Evolutionary conservation across 2,113 vertebrate genomes (phyloP).

Genomic region (Prochilodus magdalenae): DNA sequence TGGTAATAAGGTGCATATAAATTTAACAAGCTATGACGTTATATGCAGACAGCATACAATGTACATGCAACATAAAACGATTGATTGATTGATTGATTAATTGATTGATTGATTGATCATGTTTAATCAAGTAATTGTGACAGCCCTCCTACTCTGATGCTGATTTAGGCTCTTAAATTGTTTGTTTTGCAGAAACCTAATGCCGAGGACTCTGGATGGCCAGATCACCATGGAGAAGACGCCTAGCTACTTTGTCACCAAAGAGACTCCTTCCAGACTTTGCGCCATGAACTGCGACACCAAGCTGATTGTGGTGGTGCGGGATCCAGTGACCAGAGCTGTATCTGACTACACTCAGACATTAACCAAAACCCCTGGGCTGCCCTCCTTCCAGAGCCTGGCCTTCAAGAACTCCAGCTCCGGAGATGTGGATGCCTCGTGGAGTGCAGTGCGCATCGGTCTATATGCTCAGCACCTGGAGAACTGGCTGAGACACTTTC

Average conservation of each 20-base stretch:
- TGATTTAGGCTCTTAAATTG: slow-evolving; percentile 11
- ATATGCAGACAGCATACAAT: no score
- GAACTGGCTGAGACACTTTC: slow-evolving; percentile 90
- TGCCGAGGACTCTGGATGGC: slow-evolving; percentile 89
- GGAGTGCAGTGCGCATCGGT: slow-evolving; percentile 92
- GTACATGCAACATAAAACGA: no score
- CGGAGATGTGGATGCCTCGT: slow-evolving; percentile 86
- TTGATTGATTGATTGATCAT: no score
- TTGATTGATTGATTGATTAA: no score
- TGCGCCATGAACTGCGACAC: slow-evolving; percentile 84
- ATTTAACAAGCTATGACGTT: no score
- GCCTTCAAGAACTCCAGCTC: slow-evolving; percentile 86
- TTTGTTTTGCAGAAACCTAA: slow-evolving; percentile 81
- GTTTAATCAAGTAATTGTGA: no score
- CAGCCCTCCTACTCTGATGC: neutral
- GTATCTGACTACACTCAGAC: slow-evolving; percentile 95
- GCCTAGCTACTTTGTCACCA: slow-evolving; percentile 94
- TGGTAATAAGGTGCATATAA: no score
- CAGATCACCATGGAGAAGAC: slow-evolving; percentile 98
- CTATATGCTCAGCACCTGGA: slow-evolving; percentile 94
- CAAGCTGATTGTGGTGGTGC: slow-evolving; percentile 93
- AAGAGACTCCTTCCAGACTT: slow-evolving; percentile 86
- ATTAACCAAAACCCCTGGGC: slow-evolving; percentile 86
- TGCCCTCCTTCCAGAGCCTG: slow-evolving; percentile 88
- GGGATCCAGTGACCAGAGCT: slow-evolving; percentile 90